Percentiles rank a stretch among this genome's conserved stretches.
Conservation (phyloP, 2,113 vertebrate genomes). For the Lipotes vexillifer region DNA sequence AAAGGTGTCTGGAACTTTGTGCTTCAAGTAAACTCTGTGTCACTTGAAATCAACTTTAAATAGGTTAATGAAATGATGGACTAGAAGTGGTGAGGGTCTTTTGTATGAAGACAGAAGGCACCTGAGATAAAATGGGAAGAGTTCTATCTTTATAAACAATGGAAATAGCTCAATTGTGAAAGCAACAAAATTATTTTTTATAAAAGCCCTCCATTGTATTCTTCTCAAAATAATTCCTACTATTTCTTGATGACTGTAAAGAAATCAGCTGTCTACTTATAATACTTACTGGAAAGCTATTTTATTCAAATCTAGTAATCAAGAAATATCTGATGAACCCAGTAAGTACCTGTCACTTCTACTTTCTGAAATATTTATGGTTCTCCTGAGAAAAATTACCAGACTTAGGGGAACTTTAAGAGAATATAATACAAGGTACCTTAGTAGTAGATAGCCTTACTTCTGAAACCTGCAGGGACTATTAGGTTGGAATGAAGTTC, state of each 20-base stretch:
- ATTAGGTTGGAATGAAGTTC: not conserved
- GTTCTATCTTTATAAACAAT: not conserved
- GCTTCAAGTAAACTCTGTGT: not conserved
- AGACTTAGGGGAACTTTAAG: not conserved
- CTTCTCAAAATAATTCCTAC: constrained; percentile 16
- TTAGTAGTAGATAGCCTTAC: not conserved
- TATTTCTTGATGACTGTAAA: not conserved
- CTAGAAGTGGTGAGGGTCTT: not conserved
- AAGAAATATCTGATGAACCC: not conserved
- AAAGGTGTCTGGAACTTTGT: not conserved
- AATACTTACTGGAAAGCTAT: not conserved
- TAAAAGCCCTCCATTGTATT: not conserved
- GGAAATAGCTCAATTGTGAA: not conserved
- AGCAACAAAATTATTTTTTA: not conserved
- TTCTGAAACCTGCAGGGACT: not conserved
- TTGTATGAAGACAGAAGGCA: not conserved
- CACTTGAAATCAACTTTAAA: not conserved
- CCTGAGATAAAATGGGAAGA: not conserved
- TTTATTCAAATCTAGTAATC: not conserved
- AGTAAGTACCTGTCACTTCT: constrained; percentile 10
- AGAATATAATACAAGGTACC: not conserved
- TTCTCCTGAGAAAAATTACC: constrained; percentile 11
- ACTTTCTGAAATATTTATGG: constrained; percentile 14
- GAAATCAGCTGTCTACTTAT: not conserved
- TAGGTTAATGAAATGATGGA: not conserved